phyloP scores from a whole-genome alignment of 2,797 vertebrate species.

The Dermochelys coriacea region DNA sequence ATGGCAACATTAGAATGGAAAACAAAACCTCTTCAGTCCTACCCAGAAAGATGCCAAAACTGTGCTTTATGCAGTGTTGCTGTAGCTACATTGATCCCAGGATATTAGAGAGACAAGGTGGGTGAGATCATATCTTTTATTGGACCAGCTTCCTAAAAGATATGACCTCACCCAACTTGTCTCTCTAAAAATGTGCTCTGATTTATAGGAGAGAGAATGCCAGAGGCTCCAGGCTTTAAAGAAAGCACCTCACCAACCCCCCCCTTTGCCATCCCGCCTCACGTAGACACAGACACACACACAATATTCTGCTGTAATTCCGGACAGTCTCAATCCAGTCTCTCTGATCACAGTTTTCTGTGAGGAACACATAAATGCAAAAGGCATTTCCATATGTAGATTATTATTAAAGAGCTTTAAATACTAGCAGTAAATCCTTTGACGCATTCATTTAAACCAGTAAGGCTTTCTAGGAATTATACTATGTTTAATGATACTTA shows the following conservation, averaged over 20 bases:
- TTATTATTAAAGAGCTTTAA: not conserved
- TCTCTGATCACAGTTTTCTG: not conserved
- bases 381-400: accelerated
- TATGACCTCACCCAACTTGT: not conserved
- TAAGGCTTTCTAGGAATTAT: slow-evolving; percentile 56
- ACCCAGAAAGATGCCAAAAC: not conserved
- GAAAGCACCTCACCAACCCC: not conserved
- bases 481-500: slow-evolving; percentile 69
- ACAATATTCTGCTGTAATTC: not conserved
- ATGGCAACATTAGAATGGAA: not conserved
- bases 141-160: no score
- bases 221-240: not conserved
- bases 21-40: not conserved
- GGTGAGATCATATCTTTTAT: no score
- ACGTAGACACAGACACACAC: not conserved
- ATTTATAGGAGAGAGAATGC: not conserved
- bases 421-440: slow-evolving; percentile 42
- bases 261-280: not conserved
- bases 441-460: slow-evolving; percentile 35
- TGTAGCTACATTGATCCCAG: not conserved
- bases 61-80: not conserved
- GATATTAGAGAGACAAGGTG: no score
- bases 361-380: accelerated
- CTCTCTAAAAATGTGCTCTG: not conserved
- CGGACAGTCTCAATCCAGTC: not conserved